Conservation (phyloP, 2,113 vertebrate genomes). For the Cichladusa arquata region DNA sequence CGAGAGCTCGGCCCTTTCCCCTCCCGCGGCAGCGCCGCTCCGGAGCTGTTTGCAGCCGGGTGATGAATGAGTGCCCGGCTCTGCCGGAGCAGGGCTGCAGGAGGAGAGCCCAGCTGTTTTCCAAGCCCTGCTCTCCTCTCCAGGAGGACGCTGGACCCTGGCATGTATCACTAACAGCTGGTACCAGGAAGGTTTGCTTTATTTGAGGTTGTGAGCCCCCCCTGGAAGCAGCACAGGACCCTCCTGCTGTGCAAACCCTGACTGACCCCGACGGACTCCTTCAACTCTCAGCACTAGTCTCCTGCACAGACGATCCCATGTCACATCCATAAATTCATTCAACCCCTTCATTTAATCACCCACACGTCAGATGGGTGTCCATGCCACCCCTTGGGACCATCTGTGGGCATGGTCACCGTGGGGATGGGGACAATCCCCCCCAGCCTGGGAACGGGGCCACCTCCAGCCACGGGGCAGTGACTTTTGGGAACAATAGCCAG, state of each 20-base stretch:
- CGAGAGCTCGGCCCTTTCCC: background rate
- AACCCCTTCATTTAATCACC: background rate
- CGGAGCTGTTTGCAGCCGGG: background rate
- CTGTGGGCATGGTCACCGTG: rapidly evolving
- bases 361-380: background rate
- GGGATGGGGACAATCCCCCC: background rate
- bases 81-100: background rate
- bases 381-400: rapidly evolving
- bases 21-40: background rate
- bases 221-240: background rate
- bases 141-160: background rate
- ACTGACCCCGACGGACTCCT: background rate
- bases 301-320: background rate
- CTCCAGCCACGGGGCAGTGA: background rate
- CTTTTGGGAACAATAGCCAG: background rate
- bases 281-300: background rate
- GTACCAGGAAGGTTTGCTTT: background rate
- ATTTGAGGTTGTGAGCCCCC: background rate
- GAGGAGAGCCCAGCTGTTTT: background rate
- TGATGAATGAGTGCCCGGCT: background rate
- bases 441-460: background rate
- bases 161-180: background rate
- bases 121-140: background rate
- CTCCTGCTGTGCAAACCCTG: background rate
- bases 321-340: background rate